Evolutionary conservation across 2,888 invertebrate species (phyloP).

Genomic region (Netelia inedita): DNA sequence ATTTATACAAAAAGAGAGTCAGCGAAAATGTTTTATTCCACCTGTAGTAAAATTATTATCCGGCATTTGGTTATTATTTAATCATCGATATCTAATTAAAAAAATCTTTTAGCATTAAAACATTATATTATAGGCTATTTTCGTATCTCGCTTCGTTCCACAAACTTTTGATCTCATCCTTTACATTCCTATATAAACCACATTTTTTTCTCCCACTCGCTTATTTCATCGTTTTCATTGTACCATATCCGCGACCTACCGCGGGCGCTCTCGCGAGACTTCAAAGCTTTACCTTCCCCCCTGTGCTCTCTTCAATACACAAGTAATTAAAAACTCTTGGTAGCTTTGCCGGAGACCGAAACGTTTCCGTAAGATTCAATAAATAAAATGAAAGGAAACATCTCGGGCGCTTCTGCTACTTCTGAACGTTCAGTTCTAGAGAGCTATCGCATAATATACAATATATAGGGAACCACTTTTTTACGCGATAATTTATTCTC

Average conservation of each 20-base stretch:
- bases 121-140: too few species aligned
- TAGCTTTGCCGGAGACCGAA: slow-evolving; percentile 12
- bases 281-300: slow-evolving; percentile 26
- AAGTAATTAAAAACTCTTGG: slow-evolving; percentile 54
- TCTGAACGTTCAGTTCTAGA: slow-evolving; percentile 16
- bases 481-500: background rate
- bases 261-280: slow-evolving; percentile 25
- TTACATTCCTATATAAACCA: background rate
- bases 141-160: too few species aligned
- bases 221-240: slow-evolving; percentile 11
- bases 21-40: too few species aligned
- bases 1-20: too few species aligned
- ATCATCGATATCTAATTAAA: background rate
- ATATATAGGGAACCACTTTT: background rate
- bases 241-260: slow-evolving; percentile 6
- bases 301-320: slow-evolving; percentile 36
- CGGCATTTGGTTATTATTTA: background rate
- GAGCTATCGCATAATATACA: background rate
- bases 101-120: too few species aligned
- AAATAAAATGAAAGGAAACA: slow-evolving; percentile 49
- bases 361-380: slow-evolving; percentile 55
- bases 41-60: too few species aligned
- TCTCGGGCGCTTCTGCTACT: background rate
- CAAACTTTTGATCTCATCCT: background rate
- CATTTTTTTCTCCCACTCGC: background rate